Conservation (phyloP, 2,888 invertebrate species). For the Dastarcus helophoroides region DNA sequence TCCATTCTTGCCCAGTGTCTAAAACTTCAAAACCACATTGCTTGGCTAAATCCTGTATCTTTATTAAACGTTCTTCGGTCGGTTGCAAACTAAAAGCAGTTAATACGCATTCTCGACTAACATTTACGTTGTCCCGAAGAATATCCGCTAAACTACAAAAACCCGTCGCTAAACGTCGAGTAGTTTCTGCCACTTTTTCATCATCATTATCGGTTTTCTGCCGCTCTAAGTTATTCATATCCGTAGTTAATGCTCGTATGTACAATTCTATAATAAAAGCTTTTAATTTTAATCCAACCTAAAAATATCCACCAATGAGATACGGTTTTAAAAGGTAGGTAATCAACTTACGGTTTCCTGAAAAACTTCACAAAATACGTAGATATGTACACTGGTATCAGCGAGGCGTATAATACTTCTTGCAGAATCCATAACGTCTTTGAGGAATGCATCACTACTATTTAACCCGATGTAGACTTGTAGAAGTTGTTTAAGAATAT, state of each 20-base stretch:
- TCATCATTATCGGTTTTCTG: slow-evolving; percentile 45
- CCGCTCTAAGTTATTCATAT: slow-evolving; percentile 63
- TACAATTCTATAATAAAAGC: slow-evolving; percentile 60
- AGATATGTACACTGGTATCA: slow-evolving; percentile 54
- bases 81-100: slow-evolving; percentile 69
- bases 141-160: slow-evolving; percentile 53
- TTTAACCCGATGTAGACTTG: slow-evolving; percentile 5
- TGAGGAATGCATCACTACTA: slow-evolving; percentile 5
- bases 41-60: slow-evolving; percentile 43
- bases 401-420: slow-evolving; percentile 41
- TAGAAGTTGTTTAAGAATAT: slow-evolving; percentile 29
- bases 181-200: slow-evolving; percentile 42
- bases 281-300: slow-evolving; percentile 38
- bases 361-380: slow-evolving; percentile 49
- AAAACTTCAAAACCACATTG: slow-evolving; percentile 39
- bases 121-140: slow-evolving; percentile 46
- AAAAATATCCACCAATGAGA: slow-evolving; percentile 6
- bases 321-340: slow-evolving; percentile 3
- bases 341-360: slow-evolving; percentile 25
- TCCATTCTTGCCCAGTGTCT: slow-evolving; percentile 34
- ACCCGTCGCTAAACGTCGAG: slow-evolving; percentile 47
- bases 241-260: slow-evolving; percentile 61
- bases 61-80: slow-evolving; percentile 46
- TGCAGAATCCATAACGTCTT: slow-evolving; percentile 20
- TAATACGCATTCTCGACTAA: slow-evolving; percentile 58